Evolutionary conservation across 2,113 vertebrate species (phyloP).

Genomic region (Vidua chalybeata): DNA sequence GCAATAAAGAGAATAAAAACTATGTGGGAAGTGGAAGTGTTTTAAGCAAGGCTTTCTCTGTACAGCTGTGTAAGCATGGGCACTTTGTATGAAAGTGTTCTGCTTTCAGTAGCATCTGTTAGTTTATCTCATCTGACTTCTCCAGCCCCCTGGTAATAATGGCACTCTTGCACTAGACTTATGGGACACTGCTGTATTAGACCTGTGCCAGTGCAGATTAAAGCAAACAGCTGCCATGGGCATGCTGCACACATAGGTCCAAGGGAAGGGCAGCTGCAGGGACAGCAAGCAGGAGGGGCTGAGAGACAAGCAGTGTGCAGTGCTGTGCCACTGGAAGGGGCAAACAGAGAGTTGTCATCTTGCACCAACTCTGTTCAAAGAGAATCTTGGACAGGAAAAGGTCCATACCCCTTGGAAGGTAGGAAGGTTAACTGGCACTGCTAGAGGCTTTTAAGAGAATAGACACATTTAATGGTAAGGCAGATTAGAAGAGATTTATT

Average conservation of each 20-base stretch:
- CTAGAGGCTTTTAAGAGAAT: background rate
- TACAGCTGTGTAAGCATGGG: background rate
- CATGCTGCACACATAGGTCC: rapidly evolving
- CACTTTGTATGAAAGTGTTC: background rate
- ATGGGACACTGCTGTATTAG: background rate
- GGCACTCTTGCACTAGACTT: background rate
- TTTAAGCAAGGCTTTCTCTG: background rate
- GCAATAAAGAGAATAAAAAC: background rate
- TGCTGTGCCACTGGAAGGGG: background rate
- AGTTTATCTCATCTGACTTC: background rate
- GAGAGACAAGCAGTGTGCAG: background rate
- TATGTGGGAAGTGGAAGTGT: background rate
- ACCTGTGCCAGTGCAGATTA: background rate
- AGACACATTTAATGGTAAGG: background rate
- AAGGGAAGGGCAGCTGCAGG: background rate
- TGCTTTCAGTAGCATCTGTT: background rate
- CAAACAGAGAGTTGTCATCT: rapidly evolving
- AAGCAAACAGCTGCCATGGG: background rate
- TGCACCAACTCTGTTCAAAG: background rate
- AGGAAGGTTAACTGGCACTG: background rate
- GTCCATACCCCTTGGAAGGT: background rate
- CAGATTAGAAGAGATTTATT: background rate
- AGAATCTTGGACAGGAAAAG: background rate
- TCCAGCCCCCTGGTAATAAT: background rate
- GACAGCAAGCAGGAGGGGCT: background rate